Base-by-base conservation (phyloP, 1,140 invertebrate species). In the Teleopsis dalmanni region DNA sequence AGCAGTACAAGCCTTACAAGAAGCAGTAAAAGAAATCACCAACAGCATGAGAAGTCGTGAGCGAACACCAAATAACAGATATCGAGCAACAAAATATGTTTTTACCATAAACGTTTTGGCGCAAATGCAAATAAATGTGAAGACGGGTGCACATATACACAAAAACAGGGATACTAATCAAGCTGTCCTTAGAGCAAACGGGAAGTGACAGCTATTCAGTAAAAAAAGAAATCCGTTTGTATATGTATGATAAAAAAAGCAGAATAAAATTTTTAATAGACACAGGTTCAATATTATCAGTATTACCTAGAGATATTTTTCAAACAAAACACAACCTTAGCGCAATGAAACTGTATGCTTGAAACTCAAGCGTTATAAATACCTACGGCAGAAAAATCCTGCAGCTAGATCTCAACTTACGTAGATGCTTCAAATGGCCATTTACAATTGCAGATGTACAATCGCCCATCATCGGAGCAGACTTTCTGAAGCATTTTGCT, bases 141-240 rank as follows among this genome's bases (percentile, higher is more conserved):
- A n/a, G n/a, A n/a, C n/a, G n/a, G n/a, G n/a, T 29, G 27, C 13
- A 8, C 27, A 13, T 29, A 13, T 7, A 29, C 27, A 29, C 7
- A 7, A 26, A n/a, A 29, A 29, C 27, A 29, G 40, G 23, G 34
- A 45, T 33, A 45, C 42, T 33, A 45, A 21, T 19, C 13, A 6
- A 19, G 29, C 14, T 45, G 29, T 45, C 29, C 16, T 34, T 29
- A 45, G 22, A 27, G 23, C 31, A 45, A n/a, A 16, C 42, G n/a
- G 14, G 31, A 33, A 29, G 42, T 19, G 29, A 22, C 42, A 44
- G 42, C 42, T 10, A 31, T 16, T 23, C 45, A 5, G 33, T 29
- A 18, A 9, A 34, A 10, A 34, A 27, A 18, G 4, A n/a, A n/a
- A n/a, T n/a, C n/a, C n/a, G n/a, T n/a, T n/a, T n/a, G n/a, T n/a